phyloP scores from a whole-genome alignment of 2,888 invertebrate species.

The Argynnis bischoffii region DNA sequence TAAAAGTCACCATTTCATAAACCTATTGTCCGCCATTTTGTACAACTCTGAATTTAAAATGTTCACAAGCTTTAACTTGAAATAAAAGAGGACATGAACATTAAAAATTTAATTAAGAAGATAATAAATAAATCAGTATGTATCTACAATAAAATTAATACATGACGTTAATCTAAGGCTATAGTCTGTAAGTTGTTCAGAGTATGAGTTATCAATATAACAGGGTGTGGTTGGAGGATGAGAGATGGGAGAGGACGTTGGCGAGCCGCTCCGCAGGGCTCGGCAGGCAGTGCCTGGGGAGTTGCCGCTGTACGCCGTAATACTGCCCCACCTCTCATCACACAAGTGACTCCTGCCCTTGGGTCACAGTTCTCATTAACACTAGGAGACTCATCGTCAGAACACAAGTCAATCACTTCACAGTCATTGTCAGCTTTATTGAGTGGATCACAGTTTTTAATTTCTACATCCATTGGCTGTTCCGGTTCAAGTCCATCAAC shows the following conservation, averaged over 20 bases:
- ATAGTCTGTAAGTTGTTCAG: constrained; percentile 77
- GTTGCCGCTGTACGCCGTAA: constrained; percentile 68
- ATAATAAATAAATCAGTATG: constrained; percentile 69
- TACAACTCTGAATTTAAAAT: constrained; percentile 4
- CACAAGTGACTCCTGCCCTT: constrained; percentile 65
- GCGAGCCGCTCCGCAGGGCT: constrained; percentile 76
- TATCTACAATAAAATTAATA: constrained; percentile 62
- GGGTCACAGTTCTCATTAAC: constrained; percentile 76
- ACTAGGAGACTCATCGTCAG: constrained; percentile 82
- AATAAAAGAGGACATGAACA: constrained; percentile 55
- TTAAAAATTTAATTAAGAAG: constrained; percentile 64
- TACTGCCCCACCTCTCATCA: constrained; percentile 69
- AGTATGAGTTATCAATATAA: constrained; percentile 71
- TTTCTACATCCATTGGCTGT: constrained; percentile 53
- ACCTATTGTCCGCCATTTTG: constrained; percentile 21
- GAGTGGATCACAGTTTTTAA: constrained; percentile 59
- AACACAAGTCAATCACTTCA: constrained; percentile 86
- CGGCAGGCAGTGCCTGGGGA: constrained; percentile 65
- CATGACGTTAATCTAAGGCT: constrained; percentile 70
- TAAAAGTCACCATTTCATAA: constrained; percentile 33
- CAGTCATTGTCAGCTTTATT: constrained; percentile 64
- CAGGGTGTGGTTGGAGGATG: constrained; percentile 71
- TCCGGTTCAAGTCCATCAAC: constrained; percentile 68
- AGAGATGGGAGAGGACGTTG: constrained; percentile 62
- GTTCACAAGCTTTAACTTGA: constrained; percentile 11